A percentile compares a stretch with the other conserved stretches of the same genome.
These are phyloP conservation scores for Spizaetus ornatus DNA, from an alignment of 2,113 vertebrate genomes.

Conservation along the genomic window DNA sequence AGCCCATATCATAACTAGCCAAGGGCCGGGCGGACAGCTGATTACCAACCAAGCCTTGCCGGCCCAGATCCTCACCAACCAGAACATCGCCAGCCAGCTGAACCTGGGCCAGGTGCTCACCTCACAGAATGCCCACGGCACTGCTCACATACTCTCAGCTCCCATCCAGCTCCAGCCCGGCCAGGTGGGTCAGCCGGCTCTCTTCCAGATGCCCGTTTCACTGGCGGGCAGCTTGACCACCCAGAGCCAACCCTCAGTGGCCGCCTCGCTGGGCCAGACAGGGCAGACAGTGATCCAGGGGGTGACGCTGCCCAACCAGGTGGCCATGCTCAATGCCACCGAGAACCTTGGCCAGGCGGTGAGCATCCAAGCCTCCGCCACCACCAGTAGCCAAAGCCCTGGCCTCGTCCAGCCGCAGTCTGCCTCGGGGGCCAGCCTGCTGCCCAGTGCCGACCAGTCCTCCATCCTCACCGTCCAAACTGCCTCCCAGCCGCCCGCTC, in stretches of 20 bases:
- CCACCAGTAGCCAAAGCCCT: conserved; percentile 57
- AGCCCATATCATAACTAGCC: conserved; percentile 84
- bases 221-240: conserved; percentile 74
- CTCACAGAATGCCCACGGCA: conserved; percentile 84
- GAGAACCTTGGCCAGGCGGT: conserved; percentile 82
- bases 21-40: conserved; percentile 84
- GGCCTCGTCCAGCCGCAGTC: conserved; percentile 71
- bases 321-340: conserved; percentile 83
- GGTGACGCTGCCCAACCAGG: conserved; percentile 84
- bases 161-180: conserved; percentile 88
- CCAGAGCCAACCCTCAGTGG: conserved; percentile 71
- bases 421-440: conserved; percentile 32
- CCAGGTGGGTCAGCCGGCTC: conserved; percentile 83
- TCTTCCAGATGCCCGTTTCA: conserved; percentile 94
- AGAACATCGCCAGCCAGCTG: conserved; percentile 78
- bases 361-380: conserved; percentile 76
- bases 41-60: conserved; percentile 81
- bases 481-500: conserved; percentile 44
- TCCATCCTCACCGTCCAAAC: conserved; percentile 79
- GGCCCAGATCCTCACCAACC: conserved; percentile 84
- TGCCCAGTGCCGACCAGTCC: conserved; percentile 67
- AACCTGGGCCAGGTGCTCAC: conserved; percentile 87
- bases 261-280: conserved; percentile 43
- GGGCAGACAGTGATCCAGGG: conserved; percentile 88
- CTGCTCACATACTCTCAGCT: conserved; percentile 89